A percentile compares a stretch with the other conserved stretches of the same genome.
Evolutionary conservation across 1,140 invertebrate species (phyloP).

Genomic region (Ooceraea biroi): DNA sequence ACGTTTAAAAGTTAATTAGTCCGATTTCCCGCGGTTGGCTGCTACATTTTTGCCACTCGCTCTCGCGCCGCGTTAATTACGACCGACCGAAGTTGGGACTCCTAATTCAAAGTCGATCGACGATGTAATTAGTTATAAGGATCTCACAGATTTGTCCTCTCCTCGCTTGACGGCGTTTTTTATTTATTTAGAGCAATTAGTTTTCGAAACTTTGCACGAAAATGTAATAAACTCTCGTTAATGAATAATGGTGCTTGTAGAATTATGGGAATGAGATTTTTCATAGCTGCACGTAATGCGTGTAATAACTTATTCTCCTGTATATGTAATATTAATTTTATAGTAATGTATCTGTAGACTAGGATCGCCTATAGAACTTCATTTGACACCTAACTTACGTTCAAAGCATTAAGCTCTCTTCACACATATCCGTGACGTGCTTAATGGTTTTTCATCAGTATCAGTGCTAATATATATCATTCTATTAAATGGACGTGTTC

Average conservation of each 20-base stretch:
- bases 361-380: background rate
- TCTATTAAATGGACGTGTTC: too few species aligned
- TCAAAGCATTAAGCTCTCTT: conserved; percentile 37
- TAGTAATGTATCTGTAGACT: background rate
- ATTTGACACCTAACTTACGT: conserved; percentile 42
- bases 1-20: conserved; percentile 57
- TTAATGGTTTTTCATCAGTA: too few species aligned
- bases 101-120: conserved; percentile 25
- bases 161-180: background rate
- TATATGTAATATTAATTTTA: background rate
- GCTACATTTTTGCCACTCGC: conserved; percentile 16
- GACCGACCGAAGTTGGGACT: background rate
- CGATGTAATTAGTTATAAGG: conserved; percentile 25
- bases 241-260: conserved; percentile 3
- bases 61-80: conserved; percentile 36
- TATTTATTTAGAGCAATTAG: background rate
- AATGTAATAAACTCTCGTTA: background rate
- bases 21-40: conserved; percentile 5
- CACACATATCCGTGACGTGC: too few species aligned
- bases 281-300: conserved; percentile 13
- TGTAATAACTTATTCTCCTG: conserved; percentile 10
- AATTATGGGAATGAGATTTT: conserved; percentile 1
- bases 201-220: background rate
- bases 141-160: background rate
- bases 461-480: too few species aligned